Evolutionary conservation across 2,888 invertebrate species (phyloP).

Genomic region (Corbicula japonica): DNA sequence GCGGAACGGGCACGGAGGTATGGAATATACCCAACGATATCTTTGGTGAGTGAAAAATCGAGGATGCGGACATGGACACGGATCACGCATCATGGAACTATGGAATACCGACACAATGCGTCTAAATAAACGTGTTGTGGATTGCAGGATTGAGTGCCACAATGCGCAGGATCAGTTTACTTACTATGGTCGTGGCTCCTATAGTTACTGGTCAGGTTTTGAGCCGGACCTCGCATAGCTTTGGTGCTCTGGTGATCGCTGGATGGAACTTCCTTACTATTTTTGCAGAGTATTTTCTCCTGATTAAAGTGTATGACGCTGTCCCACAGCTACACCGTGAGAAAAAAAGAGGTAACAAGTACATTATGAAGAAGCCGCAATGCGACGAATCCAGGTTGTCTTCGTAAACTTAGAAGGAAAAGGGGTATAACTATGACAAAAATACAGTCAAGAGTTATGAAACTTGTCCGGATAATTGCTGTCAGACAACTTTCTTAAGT

Average conservation of each 20-base stretch:
- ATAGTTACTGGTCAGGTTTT: conserved; percentile 87
- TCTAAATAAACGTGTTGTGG: too few species aligned
- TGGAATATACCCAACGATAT: too few species aligned
- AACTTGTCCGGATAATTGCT: background rate
- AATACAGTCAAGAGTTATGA: too few species aligned
- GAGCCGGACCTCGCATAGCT: conserved; percentile 75
- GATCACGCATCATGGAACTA: too few species aligned
- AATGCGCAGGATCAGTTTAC: conserved; percentile 87
- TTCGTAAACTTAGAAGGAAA: too few species aligned
- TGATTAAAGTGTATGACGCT: conserved; percentile 86
- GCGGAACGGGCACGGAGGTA: too few species aligned
- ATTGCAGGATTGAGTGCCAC: conserved; percentile 87
- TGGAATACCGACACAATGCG: too few species aligned
- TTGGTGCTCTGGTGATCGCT: conserved; percentile 84
- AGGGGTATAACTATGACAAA: too few species aligned
- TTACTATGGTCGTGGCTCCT: conserved; percentile 87
- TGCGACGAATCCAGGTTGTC: too few species aligned
- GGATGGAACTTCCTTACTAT: conserved; percentile 87
- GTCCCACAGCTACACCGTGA: conserved; percentile 85
- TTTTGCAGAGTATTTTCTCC: conserved; percentile 86
- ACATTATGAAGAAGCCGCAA: background rate
- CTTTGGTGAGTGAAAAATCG: too few species aligned
- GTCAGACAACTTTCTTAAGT: background rate
- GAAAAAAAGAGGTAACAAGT: conserved; percentile 52
- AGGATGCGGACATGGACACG: too few species aligned